Conservation (phyloP, 2,888 invertebrate genomes). For the Eudasyphora cyanicolor region DNA sequence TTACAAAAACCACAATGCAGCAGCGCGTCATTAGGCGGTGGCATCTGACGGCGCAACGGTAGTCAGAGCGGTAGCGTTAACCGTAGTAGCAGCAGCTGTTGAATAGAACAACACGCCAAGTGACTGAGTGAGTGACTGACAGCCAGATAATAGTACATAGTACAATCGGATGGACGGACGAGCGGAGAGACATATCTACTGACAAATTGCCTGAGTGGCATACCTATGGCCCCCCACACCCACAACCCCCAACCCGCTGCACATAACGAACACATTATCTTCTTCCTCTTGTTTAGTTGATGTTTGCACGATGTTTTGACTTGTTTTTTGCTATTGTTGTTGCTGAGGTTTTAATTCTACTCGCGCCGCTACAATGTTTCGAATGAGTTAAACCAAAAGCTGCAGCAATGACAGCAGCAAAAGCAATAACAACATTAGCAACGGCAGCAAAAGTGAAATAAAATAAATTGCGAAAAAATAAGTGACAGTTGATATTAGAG, state of each 20-base stretch:
- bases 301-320: not conserved
- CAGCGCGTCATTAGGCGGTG: not conserved
- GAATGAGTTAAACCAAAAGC: constrained; percentile 9
- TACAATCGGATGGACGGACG: not conserved
- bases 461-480: constrained; percentile 33
- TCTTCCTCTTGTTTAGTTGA: constrained; percentile 12
- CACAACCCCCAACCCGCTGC: not conserved
- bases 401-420: not conserved
- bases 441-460: constrained; percentile 3
- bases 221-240: no score
- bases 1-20: constrained; percentile 51
- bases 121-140: constrained; percentile 19
- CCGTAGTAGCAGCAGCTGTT: constrained; percentile 6
- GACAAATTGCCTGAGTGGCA: not conserved
- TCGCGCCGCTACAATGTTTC: not conserved
- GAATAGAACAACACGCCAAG: constrained; percentile 4
- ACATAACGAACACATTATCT: constrained; percentile 32
- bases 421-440: constrained; percentile 3
- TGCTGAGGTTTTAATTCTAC: not conserved
- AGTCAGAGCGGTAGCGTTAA: not conserved
- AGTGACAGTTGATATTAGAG: constrained; percentile 42
- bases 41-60: no score
- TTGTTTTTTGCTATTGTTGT: constrained; percentile 14
- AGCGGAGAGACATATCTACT: no score
- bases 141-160: not conserved